Percentiles rank a stretch among this genome's conserved stretches.
These are phyloP conservation scores for Ceratosolen fusciceps DNA, from an alignment of 1,140 invertebrate species.

Conservation along the genomic window DNA sequence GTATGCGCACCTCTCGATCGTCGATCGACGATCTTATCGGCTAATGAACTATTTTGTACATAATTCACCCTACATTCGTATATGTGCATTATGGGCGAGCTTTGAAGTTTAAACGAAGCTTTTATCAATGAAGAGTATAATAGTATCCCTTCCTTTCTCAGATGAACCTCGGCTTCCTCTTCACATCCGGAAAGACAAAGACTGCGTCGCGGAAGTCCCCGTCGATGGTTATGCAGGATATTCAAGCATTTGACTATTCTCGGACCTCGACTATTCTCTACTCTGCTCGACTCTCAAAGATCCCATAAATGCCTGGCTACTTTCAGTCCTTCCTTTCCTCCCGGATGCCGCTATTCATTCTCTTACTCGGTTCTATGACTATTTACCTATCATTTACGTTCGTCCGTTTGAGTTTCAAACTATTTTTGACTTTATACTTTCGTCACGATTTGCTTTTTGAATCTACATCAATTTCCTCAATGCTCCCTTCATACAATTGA, in stretches of 20 bases:
- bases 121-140: not conserved
- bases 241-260: not conserved
- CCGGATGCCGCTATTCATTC: not conserved
- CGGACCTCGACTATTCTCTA: not conserved
- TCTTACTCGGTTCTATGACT: not conserved
- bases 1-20: no score
- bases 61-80: no score
- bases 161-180: not conserved
- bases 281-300: not conserved
- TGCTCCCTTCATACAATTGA: no score
- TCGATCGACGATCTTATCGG: no score
- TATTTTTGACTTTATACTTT: not conserved
- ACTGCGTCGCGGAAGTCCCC: not conserved
- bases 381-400: not conserved
- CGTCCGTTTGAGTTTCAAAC: not conserved
- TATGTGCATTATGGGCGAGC: no score
- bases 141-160: not conserved
- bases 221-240: conserved; percentile 32
- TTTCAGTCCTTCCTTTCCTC: not conserved
- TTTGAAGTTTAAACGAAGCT: not conserved
- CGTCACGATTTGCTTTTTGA: no score
- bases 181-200: conserved; percentile 13
- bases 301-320: not conserved
- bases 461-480: no score
- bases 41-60: no score